Base-by-base conservation (phyloP, 2,113 vertebrate species). In the Hippocampus mohnikei region DNA sequence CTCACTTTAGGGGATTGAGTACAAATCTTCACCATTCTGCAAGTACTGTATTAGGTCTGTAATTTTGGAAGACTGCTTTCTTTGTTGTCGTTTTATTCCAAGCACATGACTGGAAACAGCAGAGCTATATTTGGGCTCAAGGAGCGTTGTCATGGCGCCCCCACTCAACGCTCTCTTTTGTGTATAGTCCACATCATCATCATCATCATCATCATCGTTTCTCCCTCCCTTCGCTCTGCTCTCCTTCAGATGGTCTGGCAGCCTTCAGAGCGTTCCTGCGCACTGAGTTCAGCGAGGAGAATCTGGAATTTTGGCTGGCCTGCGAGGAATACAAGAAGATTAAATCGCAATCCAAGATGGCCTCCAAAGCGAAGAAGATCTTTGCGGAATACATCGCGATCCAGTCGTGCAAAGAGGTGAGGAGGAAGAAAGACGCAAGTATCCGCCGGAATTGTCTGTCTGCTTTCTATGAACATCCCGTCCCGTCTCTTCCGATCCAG, bases 341-440 rank as follows among this genome's bases (percentile, higher is more conserved):
- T 88, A 98, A 98, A 83, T 98, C 96, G 0, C 95, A 97, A 88
- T 96, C 97, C 79, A 99, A 98, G 93, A 96, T 99, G 95, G 90
- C 93, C 0, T 95, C 95, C 66, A 98, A 96, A 84, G 96, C 97
- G 81, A 98, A 97, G 90, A 99, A 98, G 83, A 95, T 99, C 85
- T 98, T 96, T 0, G 91, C 95, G 0, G 96, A 98, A 84, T 99
- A 95, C 87, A 97, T 99, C 0, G 97, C 96, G 0, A 96, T 96
- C 88, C 97, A 99, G 93, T 96, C 97, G 0, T 98, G 95, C 91
- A 99, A 98, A 89, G 97, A 99, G 95, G 97, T 99, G 86, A 93
- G 90, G 18, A 58, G 6, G 8, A 16, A 7, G 5, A 29, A 15
- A 13, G 27, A 37, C 9, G 33, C 29, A 12, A 37, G 29, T 21